Evolutionary conservation across 2,797 vertebrate genomes (phyloP).

Genomic region (Simalia tracyae): DNA sequence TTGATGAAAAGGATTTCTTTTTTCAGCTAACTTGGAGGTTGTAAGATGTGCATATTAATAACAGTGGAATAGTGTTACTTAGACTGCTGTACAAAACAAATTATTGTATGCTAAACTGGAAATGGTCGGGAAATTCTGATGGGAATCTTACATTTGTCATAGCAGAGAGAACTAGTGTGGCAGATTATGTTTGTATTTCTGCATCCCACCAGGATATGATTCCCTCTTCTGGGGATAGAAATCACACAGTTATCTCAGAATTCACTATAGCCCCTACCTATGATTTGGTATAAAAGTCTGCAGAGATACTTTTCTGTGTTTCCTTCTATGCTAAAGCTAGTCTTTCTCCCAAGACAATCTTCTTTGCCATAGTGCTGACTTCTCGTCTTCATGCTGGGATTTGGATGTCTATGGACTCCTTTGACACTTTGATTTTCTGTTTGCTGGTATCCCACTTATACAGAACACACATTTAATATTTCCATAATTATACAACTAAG

Average conservation of each 20-base stretch:
- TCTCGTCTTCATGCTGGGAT: background rate
- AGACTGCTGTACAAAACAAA: background rate
- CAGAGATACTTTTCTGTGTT: background rate
- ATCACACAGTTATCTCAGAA: background rate
- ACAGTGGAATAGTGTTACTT: background rate
- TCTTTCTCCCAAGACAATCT: background rate
- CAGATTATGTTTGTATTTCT: background rate
- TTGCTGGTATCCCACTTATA: background rate
- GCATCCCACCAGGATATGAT: background rate
- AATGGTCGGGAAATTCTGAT: background rate
- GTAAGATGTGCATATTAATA: background rate
- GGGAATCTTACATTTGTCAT: background rate
- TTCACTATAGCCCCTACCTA: background rate
- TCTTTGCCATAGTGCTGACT: background rate
- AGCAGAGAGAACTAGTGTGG: background rate
- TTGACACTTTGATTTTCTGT: background rate
- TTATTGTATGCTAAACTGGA: background rate
- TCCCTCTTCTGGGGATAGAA: background rate
- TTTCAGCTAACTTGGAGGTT: background rate
- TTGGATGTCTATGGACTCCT: background rate
- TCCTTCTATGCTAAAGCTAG: background rate
- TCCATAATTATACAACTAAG: background rate
- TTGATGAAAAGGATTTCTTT: background rate
- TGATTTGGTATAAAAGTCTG: background rate
- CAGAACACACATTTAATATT: background rate